Conservation (phyloP, 2,797 vertebrate genomes). For the Cetoscarus ocellatus region DNA sequence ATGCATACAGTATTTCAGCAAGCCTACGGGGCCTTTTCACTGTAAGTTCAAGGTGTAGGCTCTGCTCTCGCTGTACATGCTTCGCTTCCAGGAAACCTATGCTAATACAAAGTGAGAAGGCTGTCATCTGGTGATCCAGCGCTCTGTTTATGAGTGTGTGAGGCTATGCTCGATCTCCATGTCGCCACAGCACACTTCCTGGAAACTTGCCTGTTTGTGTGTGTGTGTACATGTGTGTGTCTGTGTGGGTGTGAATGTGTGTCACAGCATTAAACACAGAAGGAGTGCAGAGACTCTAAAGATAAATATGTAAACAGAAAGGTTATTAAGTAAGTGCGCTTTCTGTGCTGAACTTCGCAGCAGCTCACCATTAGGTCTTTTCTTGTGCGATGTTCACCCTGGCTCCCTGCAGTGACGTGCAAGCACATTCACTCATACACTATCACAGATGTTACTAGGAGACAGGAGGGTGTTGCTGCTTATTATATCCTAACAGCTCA, state of each 20-base stretch:
- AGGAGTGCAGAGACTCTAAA: slow-evolving; percentile 43
- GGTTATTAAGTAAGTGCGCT: slow-evolving; percentile 31
- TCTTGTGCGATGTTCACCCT: slow-evolving; percentile 48
- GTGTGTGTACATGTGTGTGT: slow-evolving; percentile 1
- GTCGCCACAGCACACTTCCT: slow-evolving; percentile 72
- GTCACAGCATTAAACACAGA: slow-evolving; percentile 41
- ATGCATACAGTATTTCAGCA: slow-evolving; percentile 38
- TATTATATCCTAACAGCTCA: slow-evolving; percentile 77
- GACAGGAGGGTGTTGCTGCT: slow-evolving; percentile 77
- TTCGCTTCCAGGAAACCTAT: slow-evolving; percentile 76
- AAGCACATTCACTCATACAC: slow-evolving; percentile 7
- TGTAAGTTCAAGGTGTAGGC: slow-evolving; percentile 30
- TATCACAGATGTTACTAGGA: slow-evolving; percentile 81
- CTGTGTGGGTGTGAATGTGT: slow-evolving; percentile 18
- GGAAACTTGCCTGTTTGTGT: slow-evolving; percentile 68
- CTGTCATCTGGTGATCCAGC: slow-evolving; percentile 72
- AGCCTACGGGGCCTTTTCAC: slow-evolving; percentile 18
- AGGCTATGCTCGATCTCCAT: slow-evolving; percentile 52
- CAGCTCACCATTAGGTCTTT: slow-evolving; percentile 51
- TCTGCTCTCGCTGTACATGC: slow-evolving; percentile 12
- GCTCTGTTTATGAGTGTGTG: slow-evolving; percentile 69
- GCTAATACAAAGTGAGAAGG: slow-evolving; percentile 65
- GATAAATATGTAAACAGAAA: slow-evolving; percentile 61
- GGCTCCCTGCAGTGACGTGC: slow-evolving; percentile 50
- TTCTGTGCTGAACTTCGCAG: slow-evolving; percentile 39